Base-by-base conservation (phyloP, 1,140 invertebrate species). In the Orussus abietinus region DNA sequence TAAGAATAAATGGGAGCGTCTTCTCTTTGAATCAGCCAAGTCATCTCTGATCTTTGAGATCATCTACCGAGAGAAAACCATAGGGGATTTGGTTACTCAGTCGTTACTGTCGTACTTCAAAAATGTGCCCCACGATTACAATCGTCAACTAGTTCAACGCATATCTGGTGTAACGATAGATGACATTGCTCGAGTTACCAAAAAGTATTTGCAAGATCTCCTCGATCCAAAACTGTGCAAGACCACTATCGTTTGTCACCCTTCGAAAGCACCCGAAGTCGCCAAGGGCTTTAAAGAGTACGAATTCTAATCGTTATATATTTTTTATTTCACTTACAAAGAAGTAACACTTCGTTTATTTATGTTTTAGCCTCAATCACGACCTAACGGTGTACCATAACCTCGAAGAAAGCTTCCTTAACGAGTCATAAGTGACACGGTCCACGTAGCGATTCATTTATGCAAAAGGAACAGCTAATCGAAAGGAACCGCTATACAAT, bases 11-110 rank as follows among this genome's bases (percentile, higher is more conserved):
- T 88, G 90, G 78, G 84, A 89, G 30, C 70, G 77, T 15, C 78
- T 84, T 31, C 67, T 92, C 22, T 80, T 92, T 41, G 86, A 87
- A 52, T 86, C 88, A 0, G 90, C 89, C 0, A 87, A 84, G 57
- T 88, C 88, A 55, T 91, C 89, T 7, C 66, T 91, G 2, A 81
- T 93, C 29, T 94, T 86, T 69, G 84, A 92, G 62, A 80, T 91
- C 5, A 87, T 94, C 41, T 80, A 86, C 45, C 70, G 79, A 45
- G 86, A 92, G 64, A 85, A 88, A 51, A 86, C 81, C 38, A 80
- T 92, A 1, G 78, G 84, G 1, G 78, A 84, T 55, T 77, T 85
- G 1, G 80, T 88, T 1, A 55, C 66, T 10, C 78, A 86, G 42
- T 89, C 88, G 0, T 63, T 93, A 6, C 58, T 83, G 3, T 80